phyloP scores from a whole-genome alignment of 2,113 vertebrate species.

The Engystomops pustulosus region DNA sequence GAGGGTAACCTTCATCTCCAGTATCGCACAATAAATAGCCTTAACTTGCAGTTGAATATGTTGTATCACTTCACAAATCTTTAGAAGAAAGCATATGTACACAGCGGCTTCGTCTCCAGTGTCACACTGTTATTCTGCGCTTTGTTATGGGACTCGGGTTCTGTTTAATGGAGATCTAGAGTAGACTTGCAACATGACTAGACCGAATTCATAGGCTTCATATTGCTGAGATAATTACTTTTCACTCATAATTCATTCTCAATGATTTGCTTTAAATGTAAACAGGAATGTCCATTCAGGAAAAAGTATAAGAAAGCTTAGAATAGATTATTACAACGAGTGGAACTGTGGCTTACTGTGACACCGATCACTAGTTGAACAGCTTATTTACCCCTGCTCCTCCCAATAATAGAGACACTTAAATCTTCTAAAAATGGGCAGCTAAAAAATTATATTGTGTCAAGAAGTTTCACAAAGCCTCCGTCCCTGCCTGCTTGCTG shows the following conservation, averaged over 20 bases:
- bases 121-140: constrained; percentile 18
- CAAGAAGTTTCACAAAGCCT: no score
- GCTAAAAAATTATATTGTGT: no score
- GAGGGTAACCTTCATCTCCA: background rate
- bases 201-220: constrained; percentile 10
- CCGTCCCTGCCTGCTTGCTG: no score
- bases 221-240: background rate
- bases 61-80: background rate
- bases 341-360: no score
- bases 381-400: no score
- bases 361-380: no score
- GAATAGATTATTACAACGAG: no score
- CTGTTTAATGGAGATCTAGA: background rate
- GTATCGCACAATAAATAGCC: background rate
- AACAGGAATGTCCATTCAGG: background rate
- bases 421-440: no score
- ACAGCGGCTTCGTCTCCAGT: background rate
- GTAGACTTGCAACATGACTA: constrained; percentile 5
- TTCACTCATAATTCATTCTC: background rate
- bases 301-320: no score
- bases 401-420: no score
- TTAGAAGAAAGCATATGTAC: background rate
- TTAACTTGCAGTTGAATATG: background rate
- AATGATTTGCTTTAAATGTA: background rate
- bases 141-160: constrained; percentile 16